Evolutionary conservation across 2,113 vertebrate species (phyloP), one percentile per base, ranked within the genome.

Genomic region (Psammodynastes pulverulentus): DNA sequence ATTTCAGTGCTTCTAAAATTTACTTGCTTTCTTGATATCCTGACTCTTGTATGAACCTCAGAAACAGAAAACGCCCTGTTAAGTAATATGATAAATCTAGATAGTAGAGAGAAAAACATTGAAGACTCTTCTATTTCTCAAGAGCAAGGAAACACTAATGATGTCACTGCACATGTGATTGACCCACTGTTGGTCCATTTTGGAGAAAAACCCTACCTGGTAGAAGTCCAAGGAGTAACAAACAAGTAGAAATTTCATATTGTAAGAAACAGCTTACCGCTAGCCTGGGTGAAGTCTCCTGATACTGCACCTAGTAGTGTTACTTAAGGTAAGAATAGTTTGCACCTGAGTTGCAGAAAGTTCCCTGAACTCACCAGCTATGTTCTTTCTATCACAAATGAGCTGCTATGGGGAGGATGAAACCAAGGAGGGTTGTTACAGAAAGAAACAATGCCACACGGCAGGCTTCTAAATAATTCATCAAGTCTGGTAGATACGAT

Each of bases 401-500:
- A 48, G 34, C 19, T 85, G n/a, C 87, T n/a, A 19, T 89, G 34
- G 29, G 86, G 67, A 84, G 48, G 92, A 89, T 88, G 87, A 86
- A 93, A 92, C 88, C 3, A 51, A 91, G 88, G 91, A 53, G 39
- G 53, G 54, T 29, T 34, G 52, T 34, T 17, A 91, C 94, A 95
- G 90, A 94, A 94, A 94, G 96, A 95, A 94, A 93, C 94, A 97
- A 97, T 95, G 94, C 95, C 96, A 93, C 94, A 96, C 95, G 90
- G 43, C 94, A 95, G 95, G 94, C 96, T 97, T 95, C 93, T 97
- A 96, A 97, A 97, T 96, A 94, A 95, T 95, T 97, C 96, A 96
- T 95, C 95, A 96, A 94, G 95, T 95, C 92, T 97, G 95, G 96
- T 95, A 94, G 89, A 86, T 93, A 96, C 96, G 94, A 96, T 95